Base-by-base conservation (phyloP, 2,113 vertebrate genomes). In the Tautogolabrus adspersus region DNA sequence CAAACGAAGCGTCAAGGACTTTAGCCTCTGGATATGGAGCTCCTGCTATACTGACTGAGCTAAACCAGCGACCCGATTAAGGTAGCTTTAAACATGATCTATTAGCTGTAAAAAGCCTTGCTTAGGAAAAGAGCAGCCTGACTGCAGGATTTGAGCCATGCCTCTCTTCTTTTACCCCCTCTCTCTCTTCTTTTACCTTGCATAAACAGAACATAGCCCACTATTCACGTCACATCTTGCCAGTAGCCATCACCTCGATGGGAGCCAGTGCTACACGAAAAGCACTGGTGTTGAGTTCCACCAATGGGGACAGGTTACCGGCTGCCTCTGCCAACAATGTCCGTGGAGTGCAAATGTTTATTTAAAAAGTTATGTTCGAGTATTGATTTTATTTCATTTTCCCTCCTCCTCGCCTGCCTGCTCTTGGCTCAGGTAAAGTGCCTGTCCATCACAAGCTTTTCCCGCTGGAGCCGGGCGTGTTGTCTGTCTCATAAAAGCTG, bases 361-460 rank as follows among this genome's bases (percentile, higher is more conserved):
- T 94, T 95, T 94, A 91, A 94, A 94, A 94, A 90, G 92, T 94
- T 93, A 94, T 93, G 92, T 92, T 92, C 60, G 67, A 87, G 86
- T 94, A 94, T 95, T 93, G 93, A 95, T 94, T 94, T 91, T 91
- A 90, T 92, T 93, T 92, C 86, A 85, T 91, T 92, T 88, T 90
- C 85, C 84, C 86, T 80, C 86, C 66, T 77, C 80, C 23, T 60
- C 6, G 72, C 73, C 82, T 13, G 70, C 73, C 80, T 58, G 62
- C 47, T 83, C 75, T 92, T 94, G 93, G 94, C 94, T 88, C 85
- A 46, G 86, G 77, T 77, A 66, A 78, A 84, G 82, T 75, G 72
- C 85, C 91, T 93, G 94, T 94, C 93, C 86, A 88, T 95, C 93
- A 93, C 38, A 72, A 61, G 77, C 74, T 79, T 86, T 82, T 82